A percentile compares a stretch with the other conserved stretches of the same genome.
Evolutionary conservation across 2,888 invertebrate species (phyloP).

Genomic region (Perizoma flavofasciatum): DNA sequence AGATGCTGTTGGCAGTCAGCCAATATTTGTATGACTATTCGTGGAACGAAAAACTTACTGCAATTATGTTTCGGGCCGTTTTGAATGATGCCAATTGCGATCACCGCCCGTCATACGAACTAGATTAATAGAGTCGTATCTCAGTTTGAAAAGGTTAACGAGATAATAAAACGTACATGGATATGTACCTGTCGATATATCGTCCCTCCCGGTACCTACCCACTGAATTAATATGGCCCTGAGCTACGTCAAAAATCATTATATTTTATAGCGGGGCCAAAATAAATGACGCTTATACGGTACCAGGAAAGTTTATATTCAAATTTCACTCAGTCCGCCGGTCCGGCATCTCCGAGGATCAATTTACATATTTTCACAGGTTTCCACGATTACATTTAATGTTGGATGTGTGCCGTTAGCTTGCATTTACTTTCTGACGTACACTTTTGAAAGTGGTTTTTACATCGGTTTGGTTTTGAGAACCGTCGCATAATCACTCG

Average conservation of each 20-base stretch:
- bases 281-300: conserved; percentile 76
- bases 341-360: conserved; percentile 82
- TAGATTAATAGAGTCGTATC: conserved; percentile 24
- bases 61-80: conserved; percentile 25
- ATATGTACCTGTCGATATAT: conserved; percentile 70
- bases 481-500: conserved; percentile 6
- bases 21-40: conserved; percentile 37
- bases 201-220: conserved; percentile 52
- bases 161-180: conserved; percentile 44
- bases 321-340: conserved; percentile 77
- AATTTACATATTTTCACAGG: conserved; percentile 84
- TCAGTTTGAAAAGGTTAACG: conserved; percentile 48
- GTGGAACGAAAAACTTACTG: conserved; percentile 30
- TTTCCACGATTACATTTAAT: conserved; percentile 74
- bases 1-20: conserved; percentile 35
- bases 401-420: conserved; percentile 56
- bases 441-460: conserved; percentile 15
- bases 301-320: conserved; percentile 77
- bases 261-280: conserved; percentile 79
- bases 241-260: conserved; percentile 81
- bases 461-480: conserved; percentile 3
- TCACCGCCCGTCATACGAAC: conserved; percentile 14
- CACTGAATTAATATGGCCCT: conserved; percentile 75
- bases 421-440: conserved; percentile 24
- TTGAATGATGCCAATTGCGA: conserved; percentile 26